Base-by-base conservation (phyloP, 2,113 vertebrate species). In the Sinocyclocheilus grahami region DNA sequence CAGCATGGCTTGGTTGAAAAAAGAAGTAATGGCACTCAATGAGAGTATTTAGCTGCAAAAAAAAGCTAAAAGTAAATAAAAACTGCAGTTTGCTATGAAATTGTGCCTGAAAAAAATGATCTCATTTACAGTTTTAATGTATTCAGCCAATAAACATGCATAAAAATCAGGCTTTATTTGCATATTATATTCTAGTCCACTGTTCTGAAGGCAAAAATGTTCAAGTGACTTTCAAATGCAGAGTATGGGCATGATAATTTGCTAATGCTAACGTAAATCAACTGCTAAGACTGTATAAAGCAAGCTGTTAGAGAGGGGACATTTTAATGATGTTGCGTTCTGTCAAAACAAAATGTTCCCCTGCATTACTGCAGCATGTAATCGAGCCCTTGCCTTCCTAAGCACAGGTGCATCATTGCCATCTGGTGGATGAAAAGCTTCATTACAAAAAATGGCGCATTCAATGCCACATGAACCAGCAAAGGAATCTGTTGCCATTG, bases 391-490 rank as follows among this genome's bases (percentile, higher is more conserved):
- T 58, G 85, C 84, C 87, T 89, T 87, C 87, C 90, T 87, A 85
- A 87, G 87, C 69, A 71, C 82, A 86, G 89, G 85, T 72, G 82
- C 76, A 87, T 81, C 72, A 87, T 71, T 88, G 42, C 91, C 91
- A 90, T 92, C 92, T 93, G 91, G 90, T 91, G 92, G 67, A 63
- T 18, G 62, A 2, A 69, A 4, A 62, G n/a, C 75, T 10, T 82
- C 88, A 89, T 74, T 90, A 81, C 89, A 55, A n/a, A 83, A 14
- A 83, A 74, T 71, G 83, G 78, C 11, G 67, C 78, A 87, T 89
- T 86, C 89, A 80, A 71, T 42, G 22, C 14, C 46, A 74, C 20
- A 75, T 20, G 24, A 79, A 46, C 65, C 76, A 78, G 84, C 80
- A 62, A 22, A 77, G 22, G 24, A 83, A 71, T 82, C 76, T 80